A percentile compares a stretch with the other conserved stretches of the same genome.
Conservation (phyloP, 2,113 vertebrate genomes). For the Amazona vittata region DNA sequence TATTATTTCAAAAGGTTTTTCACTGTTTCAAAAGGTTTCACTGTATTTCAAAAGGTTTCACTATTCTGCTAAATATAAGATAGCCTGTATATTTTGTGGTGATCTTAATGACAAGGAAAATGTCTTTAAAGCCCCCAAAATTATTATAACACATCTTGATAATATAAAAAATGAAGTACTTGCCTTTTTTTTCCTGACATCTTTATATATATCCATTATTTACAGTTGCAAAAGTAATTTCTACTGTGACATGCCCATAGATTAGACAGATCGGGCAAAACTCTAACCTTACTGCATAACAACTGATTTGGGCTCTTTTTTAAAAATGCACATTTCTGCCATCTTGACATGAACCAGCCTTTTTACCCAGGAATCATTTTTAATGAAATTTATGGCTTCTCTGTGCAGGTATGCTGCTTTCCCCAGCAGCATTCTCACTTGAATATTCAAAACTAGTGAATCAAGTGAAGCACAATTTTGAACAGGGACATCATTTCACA, state of each 20-base stretch:
- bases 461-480: neutral
- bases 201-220: neutral
- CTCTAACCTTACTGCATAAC: neutral
- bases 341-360: neutral
- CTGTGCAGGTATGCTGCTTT: neutral
- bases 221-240: neutral
- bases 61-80: neutral
- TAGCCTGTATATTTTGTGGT: neutral
- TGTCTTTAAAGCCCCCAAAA: neutral
- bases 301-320: neutral
- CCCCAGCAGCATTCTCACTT: neutral
- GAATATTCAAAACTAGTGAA: neutral
- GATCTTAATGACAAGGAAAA: neutral
- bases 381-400: fast-evolving
- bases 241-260: neutral
- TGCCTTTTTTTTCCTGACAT: neutral
- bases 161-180: neutral
- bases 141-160: neutral
- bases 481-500: no score
- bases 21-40: neutral
- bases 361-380: neutral
- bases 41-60: neutral
- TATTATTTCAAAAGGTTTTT: neutral
- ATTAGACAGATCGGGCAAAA: neutral
- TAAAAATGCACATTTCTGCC: neutral